phyloP scores from a whole-genome alignment of 2,888 invertebrate genomes.

The Onthophagus sagittarius region DNA sequence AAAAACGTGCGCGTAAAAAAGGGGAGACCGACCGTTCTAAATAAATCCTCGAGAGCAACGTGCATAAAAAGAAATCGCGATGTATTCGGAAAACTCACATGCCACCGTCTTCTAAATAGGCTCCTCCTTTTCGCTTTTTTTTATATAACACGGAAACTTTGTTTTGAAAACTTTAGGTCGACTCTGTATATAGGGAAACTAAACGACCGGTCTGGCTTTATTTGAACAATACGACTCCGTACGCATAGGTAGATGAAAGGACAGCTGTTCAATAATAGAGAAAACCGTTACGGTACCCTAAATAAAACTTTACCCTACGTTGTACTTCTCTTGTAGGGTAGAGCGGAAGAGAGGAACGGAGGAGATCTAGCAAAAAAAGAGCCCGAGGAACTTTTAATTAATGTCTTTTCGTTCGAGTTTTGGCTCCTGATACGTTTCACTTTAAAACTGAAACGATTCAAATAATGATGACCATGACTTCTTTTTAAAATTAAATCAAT shows the following conservation, averaged over 20 bases:
- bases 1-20: not conserved
- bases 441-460: not conserved
- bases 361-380: not conserved
- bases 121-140: not conserved
- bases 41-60: not conserved
- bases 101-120: not conserved
- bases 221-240: not conserved
- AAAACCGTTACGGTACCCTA: not conserved
- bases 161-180: not conserved
- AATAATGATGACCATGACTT: no score
- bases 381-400: not conserved
- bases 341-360: not conserved
- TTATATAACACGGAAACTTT: not conserved
- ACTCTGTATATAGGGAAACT: not conserved
- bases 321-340: not conserved
- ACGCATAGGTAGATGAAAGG: not conserved
- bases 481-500: not conserved
- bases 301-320: not conserved
- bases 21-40: not conserved
- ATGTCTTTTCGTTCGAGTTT: not conserved
- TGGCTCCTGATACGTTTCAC: not conserved
- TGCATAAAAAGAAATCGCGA: not conserved
- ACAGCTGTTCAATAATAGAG: not conserved
- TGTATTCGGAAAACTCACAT: not conserved
- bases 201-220: not conserved